Conservation (phyloP, 2,888 invertebrate species). For the Sarcophaga carnaria region DNA sequence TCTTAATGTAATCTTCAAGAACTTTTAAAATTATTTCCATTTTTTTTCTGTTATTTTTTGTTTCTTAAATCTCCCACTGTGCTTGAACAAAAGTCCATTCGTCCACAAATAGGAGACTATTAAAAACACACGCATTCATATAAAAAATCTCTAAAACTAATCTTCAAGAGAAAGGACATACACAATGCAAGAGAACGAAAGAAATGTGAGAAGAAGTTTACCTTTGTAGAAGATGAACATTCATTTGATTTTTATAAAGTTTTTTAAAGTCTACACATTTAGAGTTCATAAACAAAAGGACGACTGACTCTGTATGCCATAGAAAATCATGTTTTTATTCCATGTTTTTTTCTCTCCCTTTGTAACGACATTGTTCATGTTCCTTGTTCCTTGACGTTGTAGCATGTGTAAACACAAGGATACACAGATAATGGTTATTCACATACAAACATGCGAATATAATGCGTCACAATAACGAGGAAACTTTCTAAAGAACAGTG, state of each 20-base stretch:
- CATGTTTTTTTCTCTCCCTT: background rate
- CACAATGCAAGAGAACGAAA: background rate
- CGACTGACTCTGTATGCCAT: constrained; percentile 7
- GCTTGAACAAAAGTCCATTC: background rate
- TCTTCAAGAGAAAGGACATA: background rate
- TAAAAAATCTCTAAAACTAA: too few relatives aligned
- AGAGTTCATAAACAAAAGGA: constrained; percentile 23
- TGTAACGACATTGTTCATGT: background rate
- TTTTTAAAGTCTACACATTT: constrained; percentile 10
- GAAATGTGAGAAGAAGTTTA: background rate
- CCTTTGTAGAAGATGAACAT: background rate
- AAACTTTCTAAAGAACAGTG: too few relatives aligned
- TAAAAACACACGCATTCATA: background rate
- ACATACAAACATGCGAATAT: background rate
- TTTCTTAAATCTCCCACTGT: background rate
- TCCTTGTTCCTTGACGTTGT: background rate
- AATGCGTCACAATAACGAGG: background rate
- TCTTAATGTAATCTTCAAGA: too few relatives aligned
- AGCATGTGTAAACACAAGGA: background rate
- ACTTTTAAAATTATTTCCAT: too few relatives aligned
- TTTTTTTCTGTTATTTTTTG: background rate
- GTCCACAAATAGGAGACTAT: background rate
- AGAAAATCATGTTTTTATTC: background rate
- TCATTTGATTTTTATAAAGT: constrained; percentile 16
- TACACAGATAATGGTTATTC: background rate